A percentile compares a stretch with the other conserved stretches of the same genome.
Conservation (phyloP, 1,140 invertebrate species). For the Armadillidium nasatum region DNA sequence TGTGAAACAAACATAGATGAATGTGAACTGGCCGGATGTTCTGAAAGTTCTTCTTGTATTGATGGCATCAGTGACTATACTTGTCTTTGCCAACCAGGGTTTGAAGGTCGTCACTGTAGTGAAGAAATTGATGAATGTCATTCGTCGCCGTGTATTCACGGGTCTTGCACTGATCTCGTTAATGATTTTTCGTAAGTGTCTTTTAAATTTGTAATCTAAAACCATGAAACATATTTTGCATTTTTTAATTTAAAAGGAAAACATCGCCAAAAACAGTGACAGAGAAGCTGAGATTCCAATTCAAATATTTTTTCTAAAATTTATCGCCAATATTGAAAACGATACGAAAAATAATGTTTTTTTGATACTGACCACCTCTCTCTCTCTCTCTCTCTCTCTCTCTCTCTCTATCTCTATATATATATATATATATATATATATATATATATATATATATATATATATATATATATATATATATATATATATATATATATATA, state of each 20-base stretch:
- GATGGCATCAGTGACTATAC: constrained; percentile 51
- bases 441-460: constrained; percentile 51
- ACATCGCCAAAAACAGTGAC: too few species aligned
- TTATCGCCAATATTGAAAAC: too few species aligned
- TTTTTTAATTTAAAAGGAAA: too few species aligned
- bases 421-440: constrained; percentile 51
- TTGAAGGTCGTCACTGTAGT: constrained; percentile 49
- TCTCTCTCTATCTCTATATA: too few species aligned
- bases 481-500: constrained; percentile 56
- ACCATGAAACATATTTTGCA: too few species aligned
- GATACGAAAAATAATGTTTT: too few species aligned
- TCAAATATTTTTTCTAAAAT: too few species aligned
- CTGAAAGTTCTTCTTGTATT: constrained; percentile 53
- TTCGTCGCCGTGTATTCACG: constrained; percentile 85
- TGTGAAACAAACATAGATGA: constrained; percentile 83
- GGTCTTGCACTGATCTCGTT: constrained; percentile 72
- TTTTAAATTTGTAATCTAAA: too few species aligned
- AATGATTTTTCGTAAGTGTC: constrained; percentile 70
- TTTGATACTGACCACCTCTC: too few species aligned
- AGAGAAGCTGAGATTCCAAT: too few species aligned
- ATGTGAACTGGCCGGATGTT: constrained; percentile 60
- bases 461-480: constrained; percentile 51
- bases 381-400: too few species aligned
- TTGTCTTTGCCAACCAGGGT: constrained; percentile 52
- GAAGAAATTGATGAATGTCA: constrained; percentile 50